Conservation (phyloP, 2,113 vertebrate genomes). For the Bagarius yarrelli region DNA sequence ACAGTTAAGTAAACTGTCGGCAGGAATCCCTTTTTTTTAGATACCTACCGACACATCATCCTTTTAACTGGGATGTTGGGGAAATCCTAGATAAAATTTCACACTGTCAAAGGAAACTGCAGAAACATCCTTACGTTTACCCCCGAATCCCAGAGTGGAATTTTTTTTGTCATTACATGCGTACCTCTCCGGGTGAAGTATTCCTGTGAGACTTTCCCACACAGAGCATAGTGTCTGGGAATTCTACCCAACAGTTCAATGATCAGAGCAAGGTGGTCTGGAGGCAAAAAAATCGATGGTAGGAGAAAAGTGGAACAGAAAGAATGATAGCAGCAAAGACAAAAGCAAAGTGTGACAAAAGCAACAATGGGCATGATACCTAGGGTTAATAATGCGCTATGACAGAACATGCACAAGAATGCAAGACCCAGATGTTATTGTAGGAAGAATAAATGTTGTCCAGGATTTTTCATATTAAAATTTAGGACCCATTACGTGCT, state of each 20-base stretch:
- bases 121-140: slow-evolving; percentile 30
- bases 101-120: slow-evolving; percentile 38
- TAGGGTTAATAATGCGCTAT: not conserved
- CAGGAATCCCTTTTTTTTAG: not conserved
- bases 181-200: slow-evolving; percentile 98
- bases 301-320: slow-evolving; percentile 29
- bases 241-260: slow-evolving; percentile 94
- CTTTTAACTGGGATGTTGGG: not conserved
- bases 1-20: not conserved
- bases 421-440: not conserved
- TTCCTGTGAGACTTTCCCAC: slow-evolving; percentile 97
- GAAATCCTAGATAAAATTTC: not conserved
- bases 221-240: slow-evolving; percentile 89
- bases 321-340: slow-evolving; percentile 17
- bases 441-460: not conserved
- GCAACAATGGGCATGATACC: not conserved
- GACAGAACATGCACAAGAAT: not conserved
- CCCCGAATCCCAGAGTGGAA: slow-evolving; percentile 55
- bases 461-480: not conserved
- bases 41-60: not conserved
- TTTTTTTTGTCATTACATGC: slow-evolving; percentile 52
- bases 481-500: not conserved
- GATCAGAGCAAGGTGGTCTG: slow-evolving; percentile 77
- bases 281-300: slow-evolving; percentile 54
- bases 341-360: slow-evolving; percentile 26